Evolutionary conservation across 2,797 vertebrate genomes (phyloP).

Genomic region (Spinus pinus): DNA sequence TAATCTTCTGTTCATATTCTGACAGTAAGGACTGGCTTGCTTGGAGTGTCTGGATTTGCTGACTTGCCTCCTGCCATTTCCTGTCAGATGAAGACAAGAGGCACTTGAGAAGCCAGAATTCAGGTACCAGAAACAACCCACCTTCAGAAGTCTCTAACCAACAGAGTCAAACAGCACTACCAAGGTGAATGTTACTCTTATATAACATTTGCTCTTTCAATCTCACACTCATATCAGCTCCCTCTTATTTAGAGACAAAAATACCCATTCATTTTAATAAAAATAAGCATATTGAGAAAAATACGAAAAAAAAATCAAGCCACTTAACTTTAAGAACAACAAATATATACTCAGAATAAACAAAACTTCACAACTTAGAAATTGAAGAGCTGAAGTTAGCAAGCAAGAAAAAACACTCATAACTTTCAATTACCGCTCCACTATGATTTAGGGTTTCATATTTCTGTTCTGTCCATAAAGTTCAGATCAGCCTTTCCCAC

Average conservation of each 20-base stretch:
- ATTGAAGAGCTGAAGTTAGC: background rate
- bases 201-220: background rate
- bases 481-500: constrained; percentile 1
- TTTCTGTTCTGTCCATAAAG: background rate
- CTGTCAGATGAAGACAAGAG: constrained; percentile 65
- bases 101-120: background rate
- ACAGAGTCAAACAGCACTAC: background rate
- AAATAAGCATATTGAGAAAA: background rate
- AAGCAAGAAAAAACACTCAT: background rate
- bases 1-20: constrained; percentile 87
- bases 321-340: background rate
- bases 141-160: background rate
- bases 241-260: background rate
- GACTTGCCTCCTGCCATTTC: constrained; percentile 86
- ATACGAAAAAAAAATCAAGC: background rate
- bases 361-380: background rate
- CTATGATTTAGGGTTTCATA: background rate
- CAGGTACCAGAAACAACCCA: background rate
- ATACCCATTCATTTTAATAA: background rate
- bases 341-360: background rate
- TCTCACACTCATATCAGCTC: background rate
- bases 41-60: constrained; percentile 85
- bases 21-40: constrained; percentile 78
- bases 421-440: background rate
- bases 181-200: background rate